Percentiles rank a stretch among this genome's conserved stretches.
Evolutionary conservation across 1,140 invertebrate species (phyloP).

Genomic region (Bicyclus anynana): DNA sequence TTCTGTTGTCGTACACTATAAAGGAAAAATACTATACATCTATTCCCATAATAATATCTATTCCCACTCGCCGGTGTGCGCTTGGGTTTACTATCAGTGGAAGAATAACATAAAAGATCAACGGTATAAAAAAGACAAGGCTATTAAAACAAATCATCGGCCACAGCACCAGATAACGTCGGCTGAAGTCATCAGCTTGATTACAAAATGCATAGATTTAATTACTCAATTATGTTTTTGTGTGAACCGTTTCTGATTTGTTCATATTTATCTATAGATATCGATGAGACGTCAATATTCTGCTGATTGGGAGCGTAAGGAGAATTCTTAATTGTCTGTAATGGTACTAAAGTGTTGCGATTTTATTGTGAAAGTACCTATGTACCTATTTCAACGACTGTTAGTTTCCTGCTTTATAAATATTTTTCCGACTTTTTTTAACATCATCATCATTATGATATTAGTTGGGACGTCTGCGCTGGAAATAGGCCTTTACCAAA

Average conservation of each 20-base stretch:
- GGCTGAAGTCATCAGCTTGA: constrained; percentile 29
- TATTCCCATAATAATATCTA: no score
- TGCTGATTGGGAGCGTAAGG: not conserved
- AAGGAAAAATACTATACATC: no score
- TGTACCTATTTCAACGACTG: no score
- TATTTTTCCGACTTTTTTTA: no score
- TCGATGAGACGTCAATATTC: not conserved
- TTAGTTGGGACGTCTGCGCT: no score
- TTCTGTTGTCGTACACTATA: no score
- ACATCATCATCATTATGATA: no score
- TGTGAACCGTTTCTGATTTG: constrained; percentile 12
- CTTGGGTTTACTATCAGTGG: not conserved
- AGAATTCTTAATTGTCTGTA: not conserved
- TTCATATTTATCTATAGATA: not conserved
- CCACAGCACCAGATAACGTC: not conserved
- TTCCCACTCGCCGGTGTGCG: no score
- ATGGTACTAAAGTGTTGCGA: no score
- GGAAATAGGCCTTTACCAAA: no score
- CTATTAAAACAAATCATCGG: constrained; percentile 2
- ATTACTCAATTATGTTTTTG: constrained; percentile 37
- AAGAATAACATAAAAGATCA: not conserved
- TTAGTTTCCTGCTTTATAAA: no score
- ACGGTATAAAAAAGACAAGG: not conserved
- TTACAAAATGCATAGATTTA: constrained; percentile 34
- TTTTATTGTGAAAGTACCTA: no score